Base-by-base conservation (phyloP, 2,888 invertebrate species). In the Pristionchus arcanus region DNA sequence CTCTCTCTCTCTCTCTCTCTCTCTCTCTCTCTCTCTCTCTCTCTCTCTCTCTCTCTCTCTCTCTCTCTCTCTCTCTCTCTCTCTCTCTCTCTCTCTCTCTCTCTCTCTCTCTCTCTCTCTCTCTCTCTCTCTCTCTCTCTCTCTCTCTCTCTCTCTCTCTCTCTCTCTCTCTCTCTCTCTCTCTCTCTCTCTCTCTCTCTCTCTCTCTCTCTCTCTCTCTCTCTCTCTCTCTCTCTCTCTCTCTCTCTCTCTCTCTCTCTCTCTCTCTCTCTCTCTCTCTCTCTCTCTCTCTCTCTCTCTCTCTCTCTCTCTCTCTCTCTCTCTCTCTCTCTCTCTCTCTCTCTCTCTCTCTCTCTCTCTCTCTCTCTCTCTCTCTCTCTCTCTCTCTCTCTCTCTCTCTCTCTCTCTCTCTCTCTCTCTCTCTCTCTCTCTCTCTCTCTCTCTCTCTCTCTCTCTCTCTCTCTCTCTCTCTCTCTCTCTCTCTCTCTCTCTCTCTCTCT, bases 91-190 rank as follows among this genome's bases (percentile, higher is more conserved):
- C 74, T 34, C 74, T 34, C 11, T 34, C 74, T 25, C 16, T 31
- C 34, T n/a, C n/a, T n/a, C n/a, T n/a, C n/a, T n/a, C n/a, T n/a
- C n/a, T n/a, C n/a, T n/a, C n/a, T n/a, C n/a, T n/a, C n/a, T n/a
- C n/a, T n/a, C n/a, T n/a, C n/a, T n/a, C n/a, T n/a, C n/a, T n/a
- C n/a, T n/a, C n/a, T n/a, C n/a, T n/a, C 31, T 28, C 4, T 28
- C 7, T 34, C 74, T 34, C 74, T 74, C 74, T 34, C 74, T 28
- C 34, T 74, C 74, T 74, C 74, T 71, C n/a, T 74, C 77, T 77
- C 0, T 34, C 42, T 42, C 77, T 34, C 74, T 71, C 34, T 34
- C 71, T 71, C 71, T 34, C 34, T 34, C 74, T 34, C 74, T 34
- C 11, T 34, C 74, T 25, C 16, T 31, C 34, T n/a, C n/a, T n/a